These are phyloP conservation scores for Nestor notabilis DNA, from an alignment of 2,113 vertebrate genomes.

Conservation along the genomic window DNA sequence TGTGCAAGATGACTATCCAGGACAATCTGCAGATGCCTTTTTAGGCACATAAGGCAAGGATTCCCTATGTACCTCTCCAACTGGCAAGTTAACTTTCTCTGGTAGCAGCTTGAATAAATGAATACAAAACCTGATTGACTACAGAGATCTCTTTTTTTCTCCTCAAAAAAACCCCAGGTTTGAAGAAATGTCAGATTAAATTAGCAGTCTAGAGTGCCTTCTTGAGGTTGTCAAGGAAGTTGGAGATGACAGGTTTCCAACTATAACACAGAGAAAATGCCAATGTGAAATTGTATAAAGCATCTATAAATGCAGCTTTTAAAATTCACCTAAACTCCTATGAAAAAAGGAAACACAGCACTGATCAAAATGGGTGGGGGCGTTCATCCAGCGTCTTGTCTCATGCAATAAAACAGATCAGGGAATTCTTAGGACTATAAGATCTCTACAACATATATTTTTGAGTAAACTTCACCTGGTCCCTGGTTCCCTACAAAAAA, in stretches of 20 bases:
- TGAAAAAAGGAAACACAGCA: neutral
- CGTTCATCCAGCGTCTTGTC: neutral
- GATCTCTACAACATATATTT: neutral
- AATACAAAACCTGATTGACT: neutral
- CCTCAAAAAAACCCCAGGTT: neutral
- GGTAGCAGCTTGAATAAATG: conserved; percentile 13
- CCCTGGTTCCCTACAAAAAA: neutral
- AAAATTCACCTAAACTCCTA: neutral
- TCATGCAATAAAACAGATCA: neutral
- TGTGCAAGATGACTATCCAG: neutral
- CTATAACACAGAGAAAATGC: neutral
- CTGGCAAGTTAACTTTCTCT: neutral
- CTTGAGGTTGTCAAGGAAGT: neutral
- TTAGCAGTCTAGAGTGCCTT: neutral
- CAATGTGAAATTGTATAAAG: neutral
- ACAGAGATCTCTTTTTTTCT: neutral
- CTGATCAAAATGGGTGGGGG: neutral
- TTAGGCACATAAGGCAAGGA: neutral
- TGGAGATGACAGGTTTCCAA: neutral
- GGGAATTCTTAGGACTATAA: neutral
- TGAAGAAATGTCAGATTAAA: conserved; percentile 32
- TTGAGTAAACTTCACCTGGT: neutral
- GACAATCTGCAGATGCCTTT: neutral
- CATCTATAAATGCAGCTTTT: neutral
- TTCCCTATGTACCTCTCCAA: neutral